Conservation (phyloP, 64 coral and sea anemone genomes). For the Montipora efflorescens region DNA sequence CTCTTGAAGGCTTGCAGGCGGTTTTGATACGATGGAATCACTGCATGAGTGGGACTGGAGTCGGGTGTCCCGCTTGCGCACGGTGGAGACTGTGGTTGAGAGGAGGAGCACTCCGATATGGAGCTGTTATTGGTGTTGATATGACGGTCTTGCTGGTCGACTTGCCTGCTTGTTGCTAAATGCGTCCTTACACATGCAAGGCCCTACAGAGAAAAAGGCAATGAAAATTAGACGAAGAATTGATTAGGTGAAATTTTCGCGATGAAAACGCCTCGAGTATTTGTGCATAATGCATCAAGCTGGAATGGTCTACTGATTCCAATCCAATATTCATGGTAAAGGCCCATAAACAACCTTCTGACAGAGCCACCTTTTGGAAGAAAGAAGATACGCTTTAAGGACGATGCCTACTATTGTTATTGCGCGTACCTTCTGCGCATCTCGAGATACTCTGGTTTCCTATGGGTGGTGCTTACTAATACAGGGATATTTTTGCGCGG, state of each 20-base stretch:
- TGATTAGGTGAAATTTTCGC: neutral
- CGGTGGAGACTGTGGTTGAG: neutral
- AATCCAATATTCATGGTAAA: too few relatives aligned
- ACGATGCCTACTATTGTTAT: too few relatives aligned
- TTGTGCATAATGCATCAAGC: too few relatives aligned
- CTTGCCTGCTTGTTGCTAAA: neutral
- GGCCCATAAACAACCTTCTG: too few relatives aligned
- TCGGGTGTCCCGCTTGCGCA: neutral
- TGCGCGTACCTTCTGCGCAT: too few relatives aligned
- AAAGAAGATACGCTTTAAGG: too few relatives aligned
- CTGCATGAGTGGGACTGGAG: constrained; percentile 40
- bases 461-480: too few relatives aligned
- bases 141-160: neutral
- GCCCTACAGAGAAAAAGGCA: neutral
- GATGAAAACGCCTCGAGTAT: too few relatives aligned
- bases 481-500: too few relatives aligned
- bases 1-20: constrained; percentile 33
- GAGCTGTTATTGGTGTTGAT: neutral
- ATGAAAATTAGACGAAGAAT: neutral
- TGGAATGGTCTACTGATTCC: too few relatives aligned
- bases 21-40: constrained; percentile 6
- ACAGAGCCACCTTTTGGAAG: too few relatives aligned
- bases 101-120: neutral
- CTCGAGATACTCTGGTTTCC: too few relatives aligned
- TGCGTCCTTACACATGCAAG: constrained; percentile 25